A percentile compares a stretch with the other conserved stretches of the same genome.
These are phyloP conservation scores for Chaetura pelagica DNA, from an alignment of 2,113 vertebrate species.

Conservation along the genomic window DNA sequence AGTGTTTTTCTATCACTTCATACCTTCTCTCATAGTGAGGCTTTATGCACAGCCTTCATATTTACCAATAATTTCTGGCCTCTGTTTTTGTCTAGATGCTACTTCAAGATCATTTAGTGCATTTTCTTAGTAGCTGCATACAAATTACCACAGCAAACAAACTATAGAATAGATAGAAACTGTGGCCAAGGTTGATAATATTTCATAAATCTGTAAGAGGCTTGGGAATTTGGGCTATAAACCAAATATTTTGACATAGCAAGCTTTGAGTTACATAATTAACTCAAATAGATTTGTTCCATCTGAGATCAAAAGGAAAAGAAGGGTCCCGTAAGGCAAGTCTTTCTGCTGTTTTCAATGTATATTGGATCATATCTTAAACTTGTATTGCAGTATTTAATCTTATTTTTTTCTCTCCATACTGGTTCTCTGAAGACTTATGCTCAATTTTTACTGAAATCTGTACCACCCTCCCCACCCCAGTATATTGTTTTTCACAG, in stretches of 20 bases:
- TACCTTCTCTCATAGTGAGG: not conserved
- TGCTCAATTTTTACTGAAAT: not conserved
- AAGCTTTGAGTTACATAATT: not conserved
- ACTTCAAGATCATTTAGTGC: not conserved
- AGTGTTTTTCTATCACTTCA: slow-evolving; percentile 20
- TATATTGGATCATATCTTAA: not conserved
- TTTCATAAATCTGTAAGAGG: not conserved
- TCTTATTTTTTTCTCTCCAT: not conserved
- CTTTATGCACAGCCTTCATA: not conserved
- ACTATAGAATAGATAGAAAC: not conserved
- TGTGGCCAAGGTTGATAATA: not conserved
- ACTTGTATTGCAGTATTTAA: not conserved
- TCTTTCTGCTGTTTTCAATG: not conserved
- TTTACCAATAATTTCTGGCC: not conserved
- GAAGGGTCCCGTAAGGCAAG: accelerated
- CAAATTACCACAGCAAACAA: not conserved
- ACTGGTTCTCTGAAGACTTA: not conserved
- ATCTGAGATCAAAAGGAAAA: not conserved
- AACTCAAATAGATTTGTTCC: not conserved
- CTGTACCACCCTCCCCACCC: not conserved
- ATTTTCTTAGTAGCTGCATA: not conserved
- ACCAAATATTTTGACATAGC: not conserved
- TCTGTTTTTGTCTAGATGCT: not conserved
- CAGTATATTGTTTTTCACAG: not conserved
- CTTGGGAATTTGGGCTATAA: not conserved